Evolutionary conservation across 2,797 vertebrate genomes (phyloP).

Genomic region (Huso huso): DNA sequence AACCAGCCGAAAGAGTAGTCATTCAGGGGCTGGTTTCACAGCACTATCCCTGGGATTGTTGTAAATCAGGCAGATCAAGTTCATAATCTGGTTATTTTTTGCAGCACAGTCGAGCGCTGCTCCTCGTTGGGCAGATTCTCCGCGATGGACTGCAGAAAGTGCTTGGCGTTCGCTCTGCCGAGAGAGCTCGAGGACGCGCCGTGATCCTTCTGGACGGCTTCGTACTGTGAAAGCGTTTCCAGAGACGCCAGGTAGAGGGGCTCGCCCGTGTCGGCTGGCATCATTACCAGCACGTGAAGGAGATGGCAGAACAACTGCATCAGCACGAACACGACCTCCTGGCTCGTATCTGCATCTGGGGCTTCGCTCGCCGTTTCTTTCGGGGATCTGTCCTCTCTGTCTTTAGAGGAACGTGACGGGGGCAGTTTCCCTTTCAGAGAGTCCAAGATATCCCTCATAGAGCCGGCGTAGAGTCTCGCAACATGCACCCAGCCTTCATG

Average conservation of each 20-base stretch:
- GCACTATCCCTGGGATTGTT: too few species aligned
- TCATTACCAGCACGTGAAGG: slow-evolving; percentile 87
- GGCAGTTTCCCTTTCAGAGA: slow-evolving; percentile 48
- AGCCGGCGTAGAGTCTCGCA: slow-evolving; percentile 66
- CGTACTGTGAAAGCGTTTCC: slow-evolving; percentile 79
- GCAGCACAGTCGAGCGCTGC: slow-evolving; percentile 72
- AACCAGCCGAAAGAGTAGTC: too few species aligned
- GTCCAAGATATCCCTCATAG: slow-evolving; percentile 61
- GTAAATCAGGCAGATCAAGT: too few species aligned
- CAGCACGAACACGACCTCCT: slow-evolving; percentile 79
- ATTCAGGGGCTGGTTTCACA: too few species aligned
- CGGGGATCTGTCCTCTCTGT: too few species aligned
- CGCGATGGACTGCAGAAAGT: slow-evolving; percentile 76
- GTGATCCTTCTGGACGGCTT: slow-evolving; percentile 55
- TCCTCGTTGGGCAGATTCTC: slow-evolving; percentile 60
- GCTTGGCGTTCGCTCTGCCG: slow-evolving; percentile 70
- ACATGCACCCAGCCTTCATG: slow-evolving; percentile 68
- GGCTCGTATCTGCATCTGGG: slow-evolving; percentile 16
- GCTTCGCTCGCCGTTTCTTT: too few species aligned
- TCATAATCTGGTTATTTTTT: slow-evolving; percentile 74
- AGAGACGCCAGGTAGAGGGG: slow-evolving; percentile 71
- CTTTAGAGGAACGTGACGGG: not conserved
- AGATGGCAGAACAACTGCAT: slow-evolving; percentile 88
- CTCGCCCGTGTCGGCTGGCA: slow-evolving; percentile 62
- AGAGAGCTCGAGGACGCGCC: slow-evolving; percentile 53